Evolutionary conservation across 2,797 vertebrate species (phyloP), one percentile per base, ranked within the genome.

Genomic region (Nothura maculosa): DNA sequence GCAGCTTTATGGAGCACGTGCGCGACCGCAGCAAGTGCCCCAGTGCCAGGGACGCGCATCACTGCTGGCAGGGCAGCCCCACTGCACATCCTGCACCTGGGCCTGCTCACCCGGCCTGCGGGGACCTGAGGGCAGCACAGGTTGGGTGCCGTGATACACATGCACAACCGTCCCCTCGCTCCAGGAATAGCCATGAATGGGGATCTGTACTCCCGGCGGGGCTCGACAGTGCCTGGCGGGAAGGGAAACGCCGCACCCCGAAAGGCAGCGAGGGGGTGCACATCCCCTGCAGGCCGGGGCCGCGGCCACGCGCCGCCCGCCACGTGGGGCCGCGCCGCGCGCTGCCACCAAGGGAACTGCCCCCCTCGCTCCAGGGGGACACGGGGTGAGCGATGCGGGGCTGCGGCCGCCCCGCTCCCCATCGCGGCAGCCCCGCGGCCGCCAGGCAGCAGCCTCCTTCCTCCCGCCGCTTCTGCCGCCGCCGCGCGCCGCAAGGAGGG

Each of bases 231-330:
- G 28, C 30, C 17, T 9, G 52, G 28, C 52, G 50, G n/a, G 20
- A 84, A 75, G 57, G 57, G 68, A 52, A 30, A 2, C 9, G 2
- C 12, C 3, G 16, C 7, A n/a, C 43, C 50, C 55, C 15, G 19
- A 74, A 72, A 69, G 24, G 12, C 66, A 45, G 36, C 27, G 11
- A 20, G 17, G 30, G 30, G 18, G 20, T n/a, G 12, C 12, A n/a
- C 30, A 55, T 20, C 3, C 11, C 30, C 2, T 50, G 43, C 10
- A 4, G 5, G 5, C 5, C 45, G 4, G 2, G 42, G n/a, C n/a
- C 24, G 28, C 32, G n/a, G 52, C 76, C 40, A 32, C 36, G 27
- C 25, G 10, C 73, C 24, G 9, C 48, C 43, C 21, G 58, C 58
- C 52, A 30, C 52, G 30, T 10, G 52, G 28, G 52, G 18, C 4